These are phyloP conservation scores for Macrobrachium nipponense DNA, from an alignment of 1,140 invertebrate species.

Conservation along the genomic window DNA sequence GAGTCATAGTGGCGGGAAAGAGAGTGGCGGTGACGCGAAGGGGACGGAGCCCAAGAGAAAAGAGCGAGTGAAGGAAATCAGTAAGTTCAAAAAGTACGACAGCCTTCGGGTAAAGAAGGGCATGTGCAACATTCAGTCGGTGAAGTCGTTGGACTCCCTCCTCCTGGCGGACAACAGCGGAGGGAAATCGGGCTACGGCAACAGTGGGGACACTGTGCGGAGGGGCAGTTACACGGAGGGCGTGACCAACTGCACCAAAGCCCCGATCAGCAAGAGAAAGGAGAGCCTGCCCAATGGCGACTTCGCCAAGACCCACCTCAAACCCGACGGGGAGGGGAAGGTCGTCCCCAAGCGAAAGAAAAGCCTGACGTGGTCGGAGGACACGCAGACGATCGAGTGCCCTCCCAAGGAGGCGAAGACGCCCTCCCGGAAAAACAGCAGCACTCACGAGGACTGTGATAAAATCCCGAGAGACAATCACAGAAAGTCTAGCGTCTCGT, in stretches of 20 bases:
- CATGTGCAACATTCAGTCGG: neutral
- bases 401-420: constrained; percentile 15
- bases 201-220: neutral
- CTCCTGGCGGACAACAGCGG: neutral
- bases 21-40: too few relatives aligned
- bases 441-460: neutral
- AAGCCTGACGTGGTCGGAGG: constrained; percentile 62
- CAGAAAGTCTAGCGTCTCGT: constrained; percentile 64
- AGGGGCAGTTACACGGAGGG: neutral
- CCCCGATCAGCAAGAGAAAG: neutral
- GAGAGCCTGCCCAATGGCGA: neutral
- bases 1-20: neutral
- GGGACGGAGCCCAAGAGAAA: neutral
- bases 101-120: neutral
- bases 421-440: neutral
- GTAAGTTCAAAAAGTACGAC: constrained; percentile 1
- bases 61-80: neutral
- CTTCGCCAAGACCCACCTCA: neutral
- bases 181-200: neutral
- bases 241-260: neutral
- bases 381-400: constrained; percentile 66
- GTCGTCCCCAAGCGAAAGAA: constrained; percentile 56
- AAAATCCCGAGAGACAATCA: neutral
- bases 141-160: constrained; percentile 11
- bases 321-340: constrained; percentile 8